Base-by-base conservation (phyloP, 1,140 invertebrate genomes). In the Bradysia coprophila region DNA sequence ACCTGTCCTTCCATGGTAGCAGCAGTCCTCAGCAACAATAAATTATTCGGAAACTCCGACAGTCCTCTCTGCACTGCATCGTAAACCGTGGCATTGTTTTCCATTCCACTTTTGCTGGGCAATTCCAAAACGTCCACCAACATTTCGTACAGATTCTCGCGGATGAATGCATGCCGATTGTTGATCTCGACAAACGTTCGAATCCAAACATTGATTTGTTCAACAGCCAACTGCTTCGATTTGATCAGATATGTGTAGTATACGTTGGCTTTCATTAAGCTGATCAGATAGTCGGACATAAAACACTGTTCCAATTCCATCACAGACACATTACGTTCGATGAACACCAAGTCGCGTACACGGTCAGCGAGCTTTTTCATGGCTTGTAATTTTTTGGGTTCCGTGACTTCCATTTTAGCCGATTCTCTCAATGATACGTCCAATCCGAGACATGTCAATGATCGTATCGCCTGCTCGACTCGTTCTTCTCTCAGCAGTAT, bases 21-120 rank as follows among this genome's bases (percentile, higher is more conserved):
- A 45, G 50, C 55, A 8, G 38, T 31, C 10, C 56, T 48, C 10
- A 76, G 54, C 2, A 76, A 48, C 40, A 62, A 64, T 38, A 71
- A 51, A 54, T 78, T 78, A 43, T 70, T 63, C 2, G 72, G 69
- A 51, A 65, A 76, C 21, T 56, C 47, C 2, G 55, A 43, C 16
- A 75, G 50, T 5, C 63, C 64, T 4, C 42, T 41, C 21, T 48
- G 42, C 10, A 69, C 40, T 1, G 57, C 42, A 2, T 55, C 40
- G 19, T 55, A 45, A n/a, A 67, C 38, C 2, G 52, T 41, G 16
- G 47, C 46, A 46, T 49, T 50, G 22, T 49, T 59, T 38, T 46
- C 47, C 39, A 43, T 9, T 44, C 47, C 6, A 46, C 44, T 43
- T 43, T 45, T 37, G 41, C 33, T 8, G 3, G 41, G 38, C 43